These are phyloP conservation scores for Hydropotes inermis DNA, from an alignment of 2,113 vertebrate species.

Conservation along the genomic window DNA sequence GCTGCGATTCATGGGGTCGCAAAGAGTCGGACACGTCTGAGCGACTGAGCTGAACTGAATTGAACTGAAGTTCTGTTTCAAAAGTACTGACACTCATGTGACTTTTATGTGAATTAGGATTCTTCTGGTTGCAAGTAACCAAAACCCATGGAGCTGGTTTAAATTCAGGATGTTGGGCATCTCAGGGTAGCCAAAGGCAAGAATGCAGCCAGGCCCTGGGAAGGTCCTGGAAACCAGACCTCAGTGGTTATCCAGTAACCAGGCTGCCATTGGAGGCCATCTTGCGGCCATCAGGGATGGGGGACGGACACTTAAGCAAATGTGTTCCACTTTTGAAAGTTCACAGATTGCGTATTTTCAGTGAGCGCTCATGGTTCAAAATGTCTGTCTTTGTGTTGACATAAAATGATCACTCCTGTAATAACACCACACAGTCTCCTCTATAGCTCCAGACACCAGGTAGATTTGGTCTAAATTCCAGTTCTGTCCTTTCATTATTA, in stretches of 20 bases:
- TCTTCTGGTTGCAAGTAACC: neutral
- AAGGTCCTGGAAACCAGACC: neutral
- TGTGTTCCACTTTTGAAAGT: neutral
- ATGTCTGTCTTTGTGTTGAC: neutral
- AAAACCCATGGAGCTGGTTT: neutral
- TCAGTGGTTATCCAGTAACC: fast-evolving
- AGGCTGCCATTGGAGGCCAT: neutral
- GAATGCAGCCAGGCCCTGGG: neutral
- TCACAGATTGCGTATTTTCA: no score
- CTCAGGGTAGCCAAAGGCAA: neutral
- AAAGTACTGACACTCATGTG: neutral
- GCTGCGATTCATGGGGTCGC: no score
- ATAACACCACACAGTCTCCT: fast-evolving
- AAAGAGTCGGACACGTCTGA: no score
- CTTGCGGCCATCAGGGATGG: neutral
- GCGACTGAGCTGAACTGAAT: no score
- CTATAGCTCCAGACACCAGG: neutral
- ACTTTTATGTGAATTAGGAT: neutral
- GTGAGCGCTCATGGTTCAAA: neutral
- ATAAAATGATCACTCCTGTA: neutral
- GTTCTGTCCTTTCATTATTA: neutral
- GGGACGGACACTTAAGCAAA: no score
- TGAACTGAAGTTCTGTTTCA: neutral
- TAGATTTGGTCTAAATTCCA: no score
- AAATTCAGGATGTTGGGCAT: neutral